phyloP scores from a whole-genome alignment of 2,888 invertebrate species.

The Lottia gigantea region DNA sequence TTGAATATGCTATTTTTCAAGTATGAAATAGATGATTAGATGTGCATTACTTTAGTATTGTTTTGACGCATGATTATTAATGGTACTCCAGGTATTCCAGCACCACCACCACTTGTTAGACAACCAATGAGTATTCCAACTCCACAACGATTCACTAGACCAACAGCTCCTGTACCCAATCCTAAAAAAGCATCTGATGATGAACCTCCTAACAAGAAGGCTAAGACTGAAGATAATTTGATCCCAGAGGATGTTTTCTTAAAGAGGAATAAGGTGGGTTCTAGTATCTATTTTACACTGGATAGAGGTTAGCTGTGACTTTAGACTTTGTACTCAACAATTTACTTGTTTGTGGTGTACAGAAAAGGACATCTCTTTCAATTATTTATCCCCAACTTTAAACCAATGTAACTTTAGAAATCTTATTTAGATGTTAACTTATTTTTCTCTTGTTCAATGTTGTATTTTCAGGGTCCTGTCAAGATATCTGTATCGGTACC shows the following conservation, averaged over 20 bases:
- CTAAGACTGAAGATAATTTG: slow-evolving; percentile 91
- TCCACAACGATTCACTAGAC: slow-evolving; percentile 18
- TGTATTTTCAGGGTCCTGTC: slow-evolving; percentile 76
- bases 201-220: slow-evolving; percentile 87
- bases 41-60: too few species aligned
- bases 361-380: too few species aligned
- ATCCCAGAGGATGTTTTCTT: slow-evolving; percentile 87
- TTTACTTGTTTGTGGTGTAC: too few species aligned
- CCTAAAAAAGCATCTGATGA: slow-evolving; percentile 72
- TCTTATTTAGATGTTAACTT: not conserved
- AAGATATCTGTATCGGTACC: slow-evolving; percentile 87
- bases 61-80: too few species aligned
- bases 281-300: too few species aligned
- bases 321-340: too few species aligned
- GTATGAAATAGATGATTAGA: too few species aligned
- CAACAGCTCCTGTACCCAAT: slow-evolving; percentile 32
- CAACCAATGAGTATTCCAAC: slow-evolving; percentile 29
- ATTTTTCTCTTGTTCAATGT: not conserved
- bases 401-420: not conserved
- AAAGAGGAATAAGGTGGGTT: slow-evolving; percentile 48
- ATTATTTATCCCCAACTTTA: not conserved
- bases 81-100: not conserved
- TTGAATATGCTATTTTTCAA: too few species aligned
- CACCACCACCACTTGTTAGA: not conserved
- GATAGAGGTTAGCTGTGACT: too few species aligned